Base-by-base conservation (phyloP, 1,140 invertebrate genomes). In the Maniola jurtina region DNA sequence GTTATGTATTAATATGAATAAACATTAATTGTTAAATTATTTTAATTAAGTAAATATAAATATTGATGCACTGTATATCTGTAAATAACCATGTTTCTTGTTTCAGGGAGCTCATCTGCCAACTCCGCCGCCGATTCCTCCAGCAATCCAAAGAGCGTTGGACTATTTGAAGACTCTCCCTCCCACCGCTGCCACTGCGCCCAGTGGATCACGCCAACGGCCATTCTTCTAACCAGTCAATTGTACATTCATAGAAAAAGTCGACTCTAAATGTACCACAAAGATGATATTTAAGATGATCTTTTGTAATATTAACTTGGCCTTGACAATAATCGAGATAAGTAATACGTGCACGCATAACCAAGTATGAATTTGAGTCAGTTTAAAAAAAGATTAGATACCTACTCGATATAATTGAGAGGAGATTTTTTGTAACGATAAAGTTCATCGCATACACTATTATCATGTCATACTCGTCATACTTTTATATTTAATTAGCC, bases 81-180 rank as follows among this genome's bases (percentile, higher is more conserved):
- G n/a, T 25, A 25, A 40, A 6, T 40, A 40, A 40, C 7, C 10
- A 9, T 11, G 47, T 60, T 66, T 59, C 34, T 71, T 25, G 73
- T 89, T 89, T 15, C 79, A 91, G 78, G 93, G 93, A 15, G 93
- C 92, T 42, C 93, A 94, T 90, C 76, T 95, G 11, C 94, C 94
- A 8, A 94, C 93, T 2, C 92, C 93, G n/a, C 94, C 94, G 54
- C 94, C 94, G 60, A 93, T 94, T 35, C 94, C 94, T 45, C 91
- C 91, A 64, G 93, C 92, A 64, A 94, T 95, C 64, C 92, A 92
- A 72, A 91, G 92, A 72, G 93, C 93, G n/a, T 80, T 95, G 16
- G 94, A 93, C 47, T 94, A 92, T 72, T 84, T 94, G 64, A 92
- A 92, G 58, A 81, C 91, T 35, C 83, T 92, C 33, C 92, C 92